Conservation (phyloP, 2,113 vertebrate genomes). For the Odontophorus gujanensis region DNA sequence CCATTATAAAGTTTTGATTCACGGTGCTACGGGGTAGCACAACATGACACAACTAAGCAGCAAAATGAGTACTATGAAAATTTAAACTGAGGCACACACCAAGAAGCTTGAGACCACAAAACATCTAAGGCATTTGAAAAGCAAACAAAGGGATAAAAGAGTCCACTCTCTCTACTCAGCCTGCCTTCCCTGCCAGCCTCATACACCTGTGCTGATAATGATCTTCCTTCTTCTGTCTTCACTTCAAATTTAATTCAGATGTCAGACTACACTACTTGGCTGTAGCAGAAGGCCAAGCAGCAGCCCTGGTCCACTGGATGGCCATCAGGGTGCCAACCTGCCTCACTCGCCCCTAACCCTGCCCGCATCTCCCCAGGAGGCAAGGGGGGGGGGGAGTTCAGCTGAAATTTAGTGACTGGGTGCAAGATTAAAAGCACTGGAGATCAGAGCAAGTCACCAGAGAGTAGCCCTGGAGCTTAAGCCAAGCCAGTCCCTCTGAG, state of each 20-base stretch:
- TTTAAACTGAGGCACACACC: not conserved
- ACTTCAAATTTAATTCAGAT: not conserved
- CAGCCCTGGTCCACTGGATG: not conserved
- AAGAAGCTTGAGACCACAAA: not conserved
- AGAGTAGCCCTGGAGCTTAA: slow-evolving; percentile 6
- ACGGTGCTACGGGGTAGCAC: not conserved
- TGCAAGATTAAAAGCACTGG: slow-evolving; percentile 11
- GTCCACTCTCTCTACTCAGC: not conserved
- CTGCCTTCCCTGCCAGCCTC: not conserved
- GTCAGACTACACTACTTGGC: too few species aligned
- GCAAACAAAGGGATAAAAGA: not conserved
- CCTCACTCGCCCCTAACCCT: not conserved
- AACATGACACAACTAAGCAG: not conserved
- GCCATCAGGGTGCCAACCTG: not conserved
- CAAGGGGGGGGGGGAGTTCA: not conserved
- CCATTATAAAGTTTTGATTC: slow-evolving; percentile 11
- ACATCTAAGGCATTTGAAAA: not conserved
- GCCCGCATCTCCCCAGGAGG: not conserved
- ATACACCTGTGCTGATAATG: not conserved
- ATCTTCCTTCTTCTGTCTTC: not conserved
- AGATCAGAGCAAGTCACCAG: slow-evolving; percentile 19
- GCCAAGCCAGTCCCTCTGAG: not conserved
- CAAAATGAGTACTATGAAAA: slow-evolving; percentile 23
- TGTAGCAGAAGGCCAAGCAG: not conserved
- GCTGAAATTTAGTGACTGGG: not conserved